Evolutionary conservation across 2,113 vertebrate genomes (phyloP), one percentile per base, ranked within the genome.

Genomic region (Aspiorhynchus laticeps): DNA sequence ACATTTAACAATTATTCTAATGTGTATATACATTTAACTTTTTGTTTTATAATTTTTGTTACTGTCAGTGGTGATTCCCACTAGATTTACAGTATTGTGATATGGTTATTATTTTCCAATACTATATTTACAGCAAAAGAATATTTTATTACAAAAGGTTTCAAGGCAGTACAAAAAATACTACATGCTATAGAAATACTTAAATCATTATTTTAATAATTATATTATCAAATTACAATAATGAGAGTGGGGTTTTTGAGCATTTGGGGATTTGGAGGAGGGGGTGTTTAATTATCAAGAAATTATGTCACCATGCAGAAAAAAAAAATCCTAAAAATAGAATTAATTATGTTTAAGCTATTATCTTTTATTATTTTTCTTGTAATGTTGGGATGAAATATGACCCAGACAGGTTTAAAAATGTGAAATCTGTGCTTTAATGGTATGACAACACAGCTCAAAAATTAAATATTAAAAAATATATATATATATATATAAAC

Each of bases 251-350:
- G 56, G 7, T 24, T 76, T 75, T 46, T 75, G 14, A 46, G 24
- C 73, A 75, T 46, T 76, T 76, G 73, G 41, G 73, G 14, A 75
- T 75, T 75, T 46, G 24, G 14, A 76, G 74, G n/a, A 48, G 74
- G 5, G 41, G 74, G n/a, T 76, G 41, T 76, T 76, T 48, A 76
- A 76, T 76, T 48, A 76, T 76, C 74, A 46, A 48, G 74, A 76
- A 76, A 48, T 76, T 17, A 76, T 76, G 74, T 76, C 74, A 76
- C n/a, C 5, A 75, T 46, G 38, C 12, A 46, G 26, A 26, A 75
- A 21, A 15, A 28, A 43, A 46, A n/a, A 43, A 75, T 73, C 73
- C 41, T 48, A 15, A 28, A 46, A 76, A 48, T 76, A 76, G n/a
- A 76, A 28, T 28, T 76, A 76, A 48, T 76, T 76, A 75, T 48